Evolutionary conservation across 2,113 vertebrate species (phyloP), one percentile per base, ranked within the genome.

Genomic region (Odobenus rosmarus): DNA sequence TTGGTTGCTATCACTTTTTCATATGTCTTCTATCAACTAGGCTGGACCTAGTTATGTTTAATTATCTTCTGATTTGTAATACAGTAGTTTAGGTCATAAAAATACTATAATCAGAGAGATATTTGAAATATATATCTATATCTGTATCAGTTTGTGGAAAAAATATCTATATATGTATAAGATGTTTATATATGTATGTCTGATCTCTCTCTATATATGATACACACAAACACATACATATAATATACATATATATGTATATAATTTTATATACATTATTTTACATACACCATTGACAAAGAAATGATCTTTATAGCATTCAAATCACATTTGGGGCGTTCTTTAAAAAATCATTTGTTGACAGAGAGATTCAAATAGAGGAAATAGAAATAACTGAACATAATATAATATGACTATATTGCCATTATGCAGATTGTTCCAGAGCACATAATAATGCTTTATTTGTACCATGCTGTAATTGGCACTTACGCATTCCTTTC

Each of bases 391-490:
- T 88, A 94, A 95, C 7, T 11, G 76, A 95, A 95, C 13, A 12
- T 95, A 95, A 95, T 96, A 81, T 86, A 86, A 94, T 96, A 67
- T 92, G 80, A 95, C 77, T 96, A 36, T 92, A 92, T 77, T 97
- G 51, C 79, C 93, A 96, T 93, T 95, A 96, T 94, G 83, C 23
- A 92, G 83, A 95, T 90, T 92, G 49, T 96, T 98, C 49, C 93
- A 86, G 79, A 96, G 84, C 95, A 97, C 92, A 96, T 92, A 79
- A 87, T 96, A 93, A 97, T 97, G 93, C 74, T 97, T 95, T 95
- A 87, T 98, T 97, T 97, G 93, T 95, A 95, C 61, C 88, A 88
- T 72, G 49, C 42, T 97, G 76, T 98, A 97, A 97, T 92, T 97
- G 94, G 93, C 96, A 98, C 85, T 94, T 97, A 90, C 7, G 57